Evolutionary conservation across 2,888 invertebrate genomes (phyloP).

Genomic region (Leuctra nigra): DNA sequence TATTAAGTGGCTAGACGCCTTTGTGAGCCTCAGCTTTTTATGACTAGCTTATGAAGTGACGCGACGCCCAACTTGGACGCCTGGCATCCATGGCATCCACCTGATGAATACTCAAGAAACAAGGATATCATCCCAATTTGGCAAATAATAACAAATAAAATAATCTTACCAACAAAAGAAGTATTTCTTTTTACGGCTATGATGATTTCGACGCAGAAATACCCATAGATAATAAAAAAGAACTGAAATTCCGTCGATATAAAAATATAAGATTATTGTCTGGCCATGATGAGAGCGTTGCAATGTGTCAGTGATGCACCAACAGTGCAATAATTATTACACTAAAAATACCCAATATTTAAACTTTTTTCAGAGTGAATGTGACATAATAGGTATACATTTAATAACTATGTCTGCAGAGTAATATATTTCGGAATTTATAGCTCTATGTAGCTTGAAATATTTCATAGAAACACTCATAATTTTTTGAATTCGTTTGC

Average conservation of each 20-base stretch:
- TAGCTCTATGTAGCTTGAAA: no score
- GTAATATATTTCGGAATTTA: no score
- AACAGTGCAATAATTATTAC: no score
- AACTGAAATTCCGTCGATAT: constrained; percentile 7
- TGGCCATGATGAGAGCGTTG: constrained; percentile 15
- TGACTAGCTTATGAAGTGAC: background rate
- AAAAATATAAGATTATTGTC: constrained; percentile 11
- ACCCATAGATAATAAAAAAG: constrained; percentile 5
- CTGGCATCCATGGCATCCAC: background rate
- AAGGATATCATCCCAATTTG: background rate
- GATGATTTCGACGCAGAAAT: background rate
- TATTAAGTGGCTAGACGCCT: background rate
- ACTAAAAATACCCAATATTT: no score
- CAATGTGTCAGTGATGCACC: constrained; percentile 10
- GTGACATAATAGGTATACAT: no score
- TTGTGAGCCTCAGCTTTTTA: background rate
- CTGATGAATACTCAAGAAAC: background rate
- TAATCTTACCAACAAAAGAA: background rate
- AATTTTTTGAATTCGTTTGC: no score
- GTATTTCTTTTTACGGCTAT: background rate
- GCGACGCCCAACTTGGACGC: constrained; percentile 17
- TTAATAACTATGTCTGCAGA: no score
- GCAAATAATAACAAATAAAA: background rate
- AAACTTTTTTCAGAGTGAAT: no score
- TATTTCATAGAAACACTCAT: no score